Evolutionary conservation across 2,113 vertebrate species (phyloP).

Genomic region (Sclerurus mexicanus): DNA sequence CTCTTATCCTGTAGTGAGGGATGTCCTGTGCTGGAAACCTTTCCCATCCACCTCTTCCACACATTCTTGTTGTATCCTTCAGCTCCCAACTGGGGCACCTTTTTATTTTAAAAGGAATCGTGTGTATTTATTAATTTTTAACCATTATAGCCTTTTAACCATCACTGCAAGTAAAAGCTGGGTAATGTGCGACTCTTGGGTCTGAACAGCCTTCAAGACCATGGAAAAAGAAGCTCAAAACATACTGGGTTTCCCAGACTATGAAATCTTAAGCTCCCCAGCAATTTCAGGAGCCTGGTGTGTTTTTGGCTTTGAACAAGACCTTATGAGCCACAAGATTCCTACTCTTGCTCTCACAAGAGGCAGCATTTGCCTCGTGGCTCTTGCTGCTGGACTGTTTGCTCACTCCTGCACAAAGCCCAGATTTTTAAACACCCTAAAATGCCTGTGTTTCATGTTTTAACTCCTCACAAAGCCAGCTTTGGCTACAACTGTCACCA

Average conservation of each 20-base stretch:
- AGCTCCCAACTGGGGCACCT: background rate
- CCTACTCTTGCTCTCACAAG: rapidly evolving
- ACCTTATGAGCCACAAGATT: background rate
- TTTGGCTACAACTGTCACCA: background rate
- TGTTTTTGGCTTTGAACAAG: background rate
- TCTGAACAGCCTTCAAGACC: background rate
- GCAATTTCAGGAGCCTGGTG: background rate
- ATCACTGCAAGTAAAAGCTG: background rate
- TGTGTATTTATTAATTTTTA: background rate
- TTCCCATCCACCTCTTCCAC: background rate
- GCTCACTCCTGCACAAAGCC: background rate
- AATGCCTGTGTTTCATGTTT: background rate
- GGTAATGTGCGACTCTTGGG: background rate
- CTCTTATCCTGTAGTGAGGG: background rate
- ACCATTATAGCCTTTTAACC: background rate
- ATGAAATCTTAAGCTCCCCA: background rate
- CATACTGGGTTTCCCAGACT: background rate
- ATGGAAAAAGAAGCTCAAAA: background rate
- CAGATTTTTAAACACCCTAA: background rate
- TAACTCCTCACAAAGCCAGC: background rate
- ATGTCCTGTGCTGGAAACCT: background rate
- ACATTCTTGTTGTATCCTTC: rapidly evolving
- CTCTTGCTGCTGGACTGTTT: background rate
- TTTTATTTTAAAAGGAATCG: background rate
- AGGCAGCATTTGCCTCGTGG: background rate